A percentile compares a stretch with the other conserved stretches of the same genome.
These are phyloP conservation scores for Drosophila kambysellisi DNA, from an alignment of 2,888 invertebrate species.

Conservation along the genomic window DNA sequence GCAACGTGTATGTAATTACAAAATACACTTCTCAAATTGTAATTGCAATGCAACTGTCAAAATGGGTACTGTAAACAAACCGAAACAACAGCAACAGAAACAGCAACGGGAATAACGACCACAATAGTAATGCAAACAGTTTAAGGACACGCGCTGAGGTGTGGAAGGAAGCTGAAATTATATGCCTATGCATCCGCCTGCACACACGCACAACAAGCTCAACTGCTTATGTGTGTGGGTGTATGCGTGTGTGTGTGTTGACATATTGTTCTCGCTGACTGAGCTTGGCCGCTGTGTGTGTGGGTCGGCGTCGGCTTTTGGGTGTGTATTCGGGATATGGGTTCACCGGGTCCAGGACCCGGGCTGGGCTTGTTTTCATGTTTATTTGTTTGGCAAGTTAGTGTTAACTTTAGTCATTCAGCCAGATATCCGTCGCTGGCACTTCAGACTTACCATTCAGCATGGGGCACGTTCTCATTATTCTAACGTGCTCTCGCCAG, in stretches of 20 bases:
- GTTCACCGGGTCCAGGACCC: background rate
- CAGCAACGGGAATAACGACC: slow-evolving; percentile 46
- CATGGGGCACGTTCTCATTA: slow-evolving; percentile 72
- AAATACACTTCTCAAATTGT: slow-evolving; percentile 76
- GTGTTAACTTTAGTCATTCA: slow-evolving; percentile 82
- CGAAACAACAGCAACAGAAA: slow-evolving; percentile 6
- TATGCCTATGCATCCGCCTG: slow-evolving; percentile 69
- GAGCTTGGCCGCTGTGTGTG: slow-evolving; percentile 13
- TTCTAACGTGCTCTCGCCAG: slow-evolving; percentile 75
- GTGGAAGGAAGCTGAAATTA: slow-evolving; percentile 77
- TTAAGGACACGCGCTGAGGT: slow-evolving; percentile 62
- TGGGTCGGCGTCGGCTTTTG: background rate
- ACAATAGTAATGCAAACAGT: slow-evolving; percentile 74
- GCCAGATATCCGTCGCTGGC: slow-evolving; percentile 77
- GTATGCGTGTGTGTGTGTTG: slow-evolving; percentile 55
- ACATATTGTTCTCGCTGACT: slow-evolving; percentile 70
- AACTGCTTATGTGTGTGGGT: slow-evolving; percentile 33
- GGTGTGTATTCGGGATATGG: slow-evolving; percentile 17
- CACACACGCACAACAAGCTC: slow-evolving; percentile 25
- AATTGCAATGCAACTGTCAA: slow-evolving; percentile 75
- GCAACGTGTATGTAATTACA: slow-evolving; percentile 59
- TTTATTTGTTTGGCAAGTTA: slow-evolving; percentile 81
- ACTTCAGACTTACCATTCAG: slow-evolving; percentile 67
- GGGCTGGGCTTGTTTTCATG: slow-evolving; percentile 63
- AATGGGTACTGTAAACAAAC: slow-evolving; percentile 59